Percentiles rank a stretch among this genome's conserved stretches.
phyloP scores from a whole-genome alignment of 2,888 invertebrate species.

The Mechanitis mazaeus region DNA sequence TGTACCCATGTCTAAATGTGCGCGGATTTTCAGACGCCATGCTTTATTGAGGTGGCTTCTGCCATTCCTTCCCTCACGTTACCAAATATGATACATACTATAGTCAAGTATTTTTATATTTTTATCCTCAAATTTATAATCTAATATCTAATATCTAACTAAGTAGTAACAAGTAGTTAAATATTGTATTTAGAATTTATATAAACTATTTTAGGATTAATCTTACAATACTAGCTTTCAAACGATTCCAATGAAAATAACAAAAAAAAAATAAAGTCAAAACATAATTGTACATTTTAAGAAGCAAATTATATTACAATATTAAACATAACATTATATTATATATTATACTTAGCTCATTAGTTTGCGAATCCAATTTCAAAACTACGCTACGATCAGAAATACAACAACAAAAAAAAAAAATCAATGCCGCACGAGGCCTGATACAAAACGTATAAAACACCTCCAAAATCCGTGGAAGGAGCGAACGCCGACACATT shows the following conservation, averaged over 20 bases:
- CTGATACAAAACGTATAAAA: constrained; percentile 57
- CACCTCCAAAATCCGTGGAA: constrained; percentile 46
- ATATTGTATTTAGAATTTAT: no score
- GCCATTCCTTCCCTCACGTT: not conserved
- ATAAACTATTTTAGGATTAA: no score
- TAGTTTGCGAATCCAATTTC: constrained; percentile 11
- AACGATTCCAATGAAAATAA: no score
- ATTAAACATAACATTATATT: not conserved
- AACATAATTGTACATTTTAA: no score
- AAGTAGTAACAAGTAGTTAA: no score
- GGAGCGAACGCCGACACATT: constrained; percentile 66
- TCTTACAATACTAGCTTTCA: no score
- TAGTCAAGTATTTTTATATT: no score
- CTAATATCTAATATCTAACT: no score
- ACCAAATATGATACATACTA: not conserved
- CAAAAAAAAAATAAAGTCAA: no score
- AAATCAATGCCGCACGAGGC: constrained; percentile 34
- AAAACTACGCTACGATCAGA: constrained; percentile 12
- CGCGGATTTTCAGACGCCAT: constrained; percentile 26
- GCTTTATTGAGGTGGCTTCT: constrained; percentile 13
- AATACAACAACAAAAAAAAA: constrained; percentile 34
- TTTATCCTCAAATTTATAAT: no score
- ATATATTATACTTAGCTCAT: not conserved
- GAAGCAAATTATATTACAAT: no score
- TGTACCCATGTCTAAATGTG: constrained; percentile 30